These are phyloP conservation scores for Notechis scutatus DNA, from an alignment of 2,113 vertebrate genomes.

Conservation along the genomic window DNA sequence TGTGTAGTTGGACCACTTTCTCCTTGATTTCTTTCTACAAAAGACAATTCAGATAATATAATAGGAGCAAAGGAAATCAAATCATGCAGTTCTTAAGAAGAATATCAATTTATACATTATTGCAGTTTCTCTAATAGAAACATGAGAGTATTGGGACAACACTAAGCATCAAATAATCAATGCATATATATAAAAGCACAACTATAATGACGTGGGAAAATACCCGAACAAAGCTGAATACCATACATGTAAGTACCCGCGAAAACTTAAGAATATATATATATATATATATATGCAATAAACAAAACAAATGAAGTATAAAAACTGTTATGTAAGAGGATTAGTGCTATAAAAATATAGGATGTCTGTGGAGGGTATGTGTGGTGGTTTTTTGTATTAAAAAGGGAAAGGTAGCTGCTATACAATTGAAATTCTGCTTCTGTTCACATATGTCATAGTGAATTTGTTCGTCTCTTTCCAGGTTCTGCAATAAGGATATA, in stretches of 20 bases:
- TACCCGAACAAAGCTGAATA: no score
- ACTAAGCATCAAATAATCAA: background rate
- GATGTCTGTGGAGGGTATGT: background rate
- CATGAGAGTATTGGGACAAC: conserved; percentile 14
- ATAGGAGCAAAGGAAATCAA: conserved; percentile 13
- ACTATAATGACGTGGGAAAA: no score
- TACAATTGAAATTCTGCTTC: background rate
- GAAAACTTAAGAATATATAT: background rate
- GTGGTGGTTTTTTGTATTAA: background rate
- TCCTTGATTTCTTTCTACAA: background rate
- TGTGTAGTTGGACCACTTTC: background rate
- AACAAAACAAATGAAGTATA: conserved; percentile 3
- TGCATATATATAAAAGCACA: background rate
- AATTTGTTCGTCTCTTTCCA: background rate
- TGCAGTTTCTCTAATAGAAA: conserved; percentile 19
- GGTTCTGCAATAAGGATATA: background rate
- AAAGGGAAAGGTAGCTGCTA: background rate
- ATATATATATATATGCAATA: background rate
- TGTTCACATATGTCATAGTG: background rate
- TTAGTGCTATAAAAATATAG: background rate
- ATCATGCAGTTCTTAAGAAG: conserved; percentile 2
- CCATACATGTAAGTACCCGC: no score
- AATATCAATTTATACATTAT: conserved; percentile 1
- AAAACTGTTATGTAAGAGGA: background rate
- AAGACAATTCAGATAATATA: background rate